A percentile compares a stretch with the other conserved stretches of the same genome.
These are phyloP conservation scores for Terebella lapidaria DNA, from an alignment of 2,888 invertebrate species.

Conservation along the genomic window DNA sequence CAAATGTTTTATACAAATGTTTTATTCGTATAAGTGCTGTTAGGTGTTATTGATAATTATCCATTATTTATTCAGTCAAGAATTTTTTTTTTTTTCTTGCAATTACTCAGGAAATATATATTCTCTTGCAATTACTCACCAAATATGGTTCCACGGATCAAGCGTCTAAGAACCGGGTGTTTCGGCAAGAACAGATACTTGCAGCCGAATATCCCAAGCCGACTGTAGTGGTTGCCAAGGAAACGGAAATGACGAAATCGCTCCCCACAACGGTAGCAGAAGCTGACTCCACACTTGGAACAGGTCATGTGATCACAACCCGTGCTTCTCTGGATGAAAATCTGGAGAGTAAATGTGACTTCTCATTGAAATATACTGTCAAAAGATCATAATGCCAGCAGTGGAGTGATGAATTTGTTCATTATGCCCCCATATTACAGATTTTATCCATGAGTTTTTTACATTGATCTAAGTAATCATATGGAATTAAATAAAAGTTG, in stretches of 20 bases:
- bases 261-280: slow-evolving; percentile 55
- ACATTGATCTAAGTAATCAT: background rate
- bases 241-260: slow-evolving; percentile 45
- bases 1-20: background rate
- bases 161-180: slow-evolving; percentile 40
- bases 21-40: no score
- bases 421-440: background rate
- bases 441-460: background rate
- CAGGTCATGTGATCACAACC: slow-evolving; percentile 57
- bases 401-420: background rate
- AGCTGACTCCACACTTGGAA: slow-evolving; percentile 48
- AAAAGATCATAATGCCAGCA: no score
- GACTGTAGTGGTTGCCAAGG: slow-evolving; percentile 52
- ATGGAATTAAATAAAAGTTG: background rate
- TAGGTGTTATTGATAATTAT: no score
- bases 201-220: slow-evolving; percentile 52
- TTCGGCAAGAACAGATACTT: slow-evolving; percentile 50
- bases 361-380: background rate
- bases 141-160: slow-evolving; percentile 50
- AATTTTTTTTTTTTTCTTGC: no score
- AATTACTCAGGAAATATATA: no score
- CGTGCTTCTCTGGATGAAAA: slow-evolving; percentile 51
- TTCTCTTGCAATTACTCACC: no score
- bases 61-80: no score
- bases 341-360: slow-evolving; percentile 30